Evolutionary conservation across 2,888 invertebrate species (phyloP).

Genomic region (Lasioglossum morio): DNA sequence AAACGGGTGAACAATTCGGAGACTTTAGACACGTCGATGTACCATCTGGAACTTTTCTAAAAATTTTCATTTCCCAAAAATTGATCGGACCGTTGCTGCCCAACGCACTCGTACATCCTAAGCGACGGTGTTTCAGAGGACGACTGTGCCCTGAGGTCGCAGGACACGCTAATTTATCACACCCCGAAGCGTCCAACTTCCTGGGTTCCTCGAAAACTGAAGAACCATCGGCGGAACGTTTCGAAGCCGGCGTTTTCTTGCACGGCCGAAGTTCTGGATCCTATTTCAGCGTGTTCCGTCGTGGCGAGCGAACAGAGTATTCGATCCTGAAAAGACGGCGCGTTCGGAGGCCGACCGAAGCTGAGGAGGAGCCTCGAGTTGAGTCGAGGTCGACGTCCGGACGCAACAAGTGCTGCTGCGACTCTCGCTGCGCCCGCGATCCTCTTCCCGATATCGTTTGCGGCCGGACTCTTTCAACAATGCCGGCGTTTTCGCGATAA

Average conservation of each 20-base stretch:
- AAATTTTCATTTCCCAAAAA: not conserved
- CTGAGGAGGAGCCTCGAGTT: conserved; percentile 61
- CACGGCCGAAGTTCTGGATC: not conserved
- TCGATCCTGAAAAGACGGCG: conserved; percentile 60
- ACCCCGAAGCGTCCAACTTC: not conserved
- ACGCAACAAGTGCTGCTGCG: conserved; percentile 83
- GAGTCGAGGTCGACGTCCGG: conserved; percentile 83
- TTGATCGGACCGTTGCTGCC: not conserved
- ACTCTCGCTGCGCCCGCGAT: conserved; percentile 63
- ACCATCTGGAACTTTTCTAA: not conserved
- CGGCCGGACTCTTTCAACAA: conserved; percentile 32
- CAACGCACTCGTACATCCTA: not conserved
- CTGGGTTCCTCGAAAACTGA: not conserved
- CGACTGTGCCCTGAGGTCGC: not conserved
- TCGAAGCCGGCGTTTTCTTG: not conserved
- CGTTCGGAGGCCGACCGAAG: conserved; percentile 53
- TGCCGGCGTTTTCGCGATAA: conserved; percentile 35
- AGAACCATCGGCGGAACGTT: not conserved
- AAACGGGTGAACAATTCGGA: too few species aligned
- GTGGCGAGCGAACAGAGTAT: not conserved
- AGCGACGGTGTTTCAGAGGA: not conserved
- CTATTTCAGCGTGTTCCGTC: not conserved
- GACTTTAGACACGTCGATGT: not conserved
- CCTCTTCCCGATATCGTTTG: conserved; percentile 61
- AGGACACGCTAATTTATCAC: not conserved